These are phyloP conservation scores for Microplitis deprimator DNA, from an alignment of 2,888 invertebrate genomes.

Conservation along the genomic window DNA sequence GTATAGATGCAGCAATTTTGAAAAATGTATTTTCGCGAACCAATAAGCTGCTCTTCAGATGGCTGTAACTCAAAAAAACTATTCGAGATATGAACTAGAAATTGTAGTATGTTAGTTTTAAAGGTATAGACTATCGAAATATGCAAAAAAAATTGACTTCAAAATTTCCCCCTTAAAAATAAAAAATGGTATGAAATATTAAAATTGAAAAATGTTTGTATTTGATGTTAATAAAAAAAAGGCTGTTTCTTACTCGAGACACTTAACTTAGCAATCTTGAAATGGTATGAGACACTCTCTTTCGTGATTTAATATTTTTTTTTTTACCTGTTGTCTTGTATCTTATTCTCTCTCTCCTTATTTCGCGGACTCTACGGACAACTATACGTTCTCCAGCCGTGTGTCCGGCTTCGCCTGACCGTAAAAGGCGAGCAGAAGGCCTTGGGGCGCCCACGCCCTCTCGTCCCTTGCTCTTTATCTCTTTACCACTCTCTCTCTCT, in stretches of 20 bases:
- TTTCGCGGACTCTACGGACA: conserved; percentile 41
- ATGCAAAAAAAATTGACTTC: too few species aligned
- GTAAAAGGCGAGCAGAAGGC: conserved; percentile 67
- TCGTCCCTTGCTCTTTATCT: conserved; percentile 50
- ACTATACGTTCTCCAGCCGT: conserved; percentile 45
- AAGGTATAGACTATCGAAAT: too few species aligned
- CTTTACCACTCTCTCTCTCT: conserved; percentile 26
- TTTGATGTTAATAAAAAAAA: neutral
- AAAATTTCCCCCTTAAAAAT: too few species aligned
- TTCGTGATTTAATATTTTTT: conserved; percentile 43
- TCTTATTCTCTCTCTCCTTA: conserved; percentile 45
- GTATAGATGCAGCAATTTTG: too few species aligned
- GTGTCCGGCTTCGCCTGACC: conserved; percentile 60
- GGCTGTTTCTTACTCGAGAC: neutral
- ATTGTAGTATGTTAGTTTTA: too few species aligned
- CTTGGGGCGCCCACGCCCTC: conserved; percentile 66
- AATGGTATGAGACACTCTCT: conserved; percentile 38
- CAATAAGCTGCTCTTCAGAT: too few species aligned
- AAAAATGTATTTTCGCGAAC: too few species aligned
- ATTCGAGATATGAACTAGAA: too few species aligned
- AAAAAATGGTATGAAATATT: too few species aligned
- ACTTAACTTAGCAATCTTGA: conserved; percentile 21
- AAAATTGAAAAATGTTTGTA: neutral
- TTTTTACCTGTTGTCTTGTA: conserved; percentile 40
- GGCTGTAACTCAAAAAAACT: too few species aligned